Conservation (phyloP, 2,113 vertebrate species). For the Zootoca vivipara region DNA sequence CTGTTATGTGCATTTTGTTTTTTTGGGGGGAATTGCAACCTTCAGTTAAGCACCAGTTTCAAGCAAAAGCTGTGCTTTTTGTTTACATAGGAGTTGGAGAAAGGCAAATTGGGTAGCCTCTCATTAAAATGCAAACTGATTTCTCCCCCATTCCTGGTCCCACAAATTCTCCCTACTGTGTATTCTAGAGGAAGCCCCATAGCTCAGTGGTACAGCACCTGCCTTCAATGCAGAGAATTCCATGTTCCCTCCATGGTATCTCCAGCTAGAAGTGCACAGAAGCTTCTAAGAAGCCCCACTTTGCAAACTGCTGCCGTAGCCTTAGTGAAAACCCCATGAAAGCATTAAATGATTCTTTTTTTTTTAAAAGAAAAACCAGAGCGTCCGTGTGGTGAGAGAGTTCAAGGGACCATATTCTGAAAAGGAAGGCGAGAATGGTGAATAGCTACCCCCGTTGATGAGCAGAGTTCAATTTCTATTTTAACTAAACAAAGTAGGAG, state of each 20-base stretch:
- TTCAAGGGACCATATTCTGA: background rate
- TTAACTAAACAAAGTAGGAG: background rate
- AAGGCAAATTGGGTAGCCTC: no score
- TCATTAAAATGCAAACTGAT: no score
- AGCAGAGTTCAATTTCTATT: slow-evolving; percentile 2
- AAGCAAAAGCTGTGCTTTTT: background rate
- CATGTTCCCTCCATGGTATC: background rate
- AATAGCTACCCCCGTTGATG: slow-evolving; percentile 47
- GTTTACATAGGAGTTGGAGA: no score
- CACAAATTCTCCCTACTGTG: no score
- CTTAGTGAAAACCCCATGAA: no score
- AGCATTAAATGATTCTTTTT: background rate
- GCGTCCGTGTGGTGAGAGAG: slow-evolving; percentile 28
- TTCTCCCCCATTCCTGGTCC: no score
- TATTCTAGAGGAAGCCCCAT: no score
- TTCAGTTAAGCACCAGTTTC: background rate
- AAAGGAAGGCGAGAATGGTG: slow-evolving; percentile 27
- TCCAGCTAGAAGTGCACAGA: background rate
- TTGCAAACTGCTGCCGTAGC: background rate
- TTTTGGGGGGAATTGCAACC: background rate
- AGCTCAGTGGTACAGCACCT: no score
- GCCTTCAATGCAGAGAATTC: no score
- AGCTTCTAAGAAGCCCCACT: background rate
- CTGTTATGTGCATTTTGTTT: no score
- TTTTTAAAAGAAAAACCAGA: background rate